Evolutionary conservation across 2,113 vertebrate species (phyloP).

Genomic region (Agelaius phoeniceus): DNA sequence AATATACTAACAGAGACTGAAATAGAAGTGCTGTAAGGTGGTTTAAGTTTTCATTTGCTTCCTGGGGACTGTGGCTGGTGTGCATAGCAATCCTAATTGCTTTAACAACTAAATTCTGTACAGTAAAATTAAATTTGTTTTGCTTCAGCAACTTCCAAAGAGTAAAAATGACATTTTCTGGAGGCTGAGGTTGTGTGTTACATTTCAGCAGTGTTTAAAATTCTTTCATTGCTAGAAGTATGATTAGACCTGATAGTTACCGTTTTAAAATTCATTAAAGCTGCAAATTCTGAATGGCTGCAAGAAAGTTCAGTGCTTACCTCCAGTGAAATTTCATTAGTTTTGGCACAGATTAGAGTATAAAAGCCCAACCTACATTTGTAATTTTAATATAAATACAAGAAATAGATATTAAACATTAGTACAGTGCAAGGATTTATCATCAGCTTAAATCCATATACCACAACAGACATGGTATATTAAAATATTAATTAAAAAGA

Average conservation of each 20-base stretch:
- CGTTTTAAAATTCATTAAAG: conserved; percentile 36
- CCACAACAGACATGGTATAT: not conserved
- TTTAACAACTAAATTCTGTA: conserved; percentile 18
- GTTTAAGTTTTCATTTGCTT: not conserved
- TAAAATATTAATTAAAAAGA: not conserved
- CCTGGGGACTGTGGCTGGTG: not conserved
- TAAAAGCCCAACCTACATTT: not conserved
- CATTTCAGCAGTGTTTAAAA: not conserved
- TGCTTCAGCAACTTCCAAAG: conserved; percentile 39
- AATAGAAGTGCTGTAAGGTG: not conserved
- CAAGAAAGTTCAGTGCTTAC: not conserved
- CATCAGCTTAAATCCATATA: not conserved
- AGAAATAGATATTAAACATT: not conserved
- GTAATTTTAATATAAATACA: not conserved
- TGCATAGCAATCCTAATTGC: conserved; percentile 1
- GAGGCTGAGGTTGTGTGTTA: not conserved
- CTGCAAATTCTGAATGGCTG: conserved; percentile 15
- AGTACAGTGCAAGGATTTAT: not conserved
- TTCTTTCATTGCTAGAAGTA: not conserved
- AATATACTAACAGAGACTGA: not conserved
- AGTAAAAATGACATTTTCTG: conserved; percentile 35
- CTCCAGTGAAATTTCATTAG: not conserved
- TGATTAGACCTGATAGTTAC: conserved; percentile 3
- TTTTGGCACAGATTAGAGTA: not conserved
- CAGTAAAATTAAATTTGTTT: conserved; percentile 25